Evolutionary conservation across 2,888 invertebrate genomes (phyloP).

Genomic region (Andrena chrysosceles): DNA sequence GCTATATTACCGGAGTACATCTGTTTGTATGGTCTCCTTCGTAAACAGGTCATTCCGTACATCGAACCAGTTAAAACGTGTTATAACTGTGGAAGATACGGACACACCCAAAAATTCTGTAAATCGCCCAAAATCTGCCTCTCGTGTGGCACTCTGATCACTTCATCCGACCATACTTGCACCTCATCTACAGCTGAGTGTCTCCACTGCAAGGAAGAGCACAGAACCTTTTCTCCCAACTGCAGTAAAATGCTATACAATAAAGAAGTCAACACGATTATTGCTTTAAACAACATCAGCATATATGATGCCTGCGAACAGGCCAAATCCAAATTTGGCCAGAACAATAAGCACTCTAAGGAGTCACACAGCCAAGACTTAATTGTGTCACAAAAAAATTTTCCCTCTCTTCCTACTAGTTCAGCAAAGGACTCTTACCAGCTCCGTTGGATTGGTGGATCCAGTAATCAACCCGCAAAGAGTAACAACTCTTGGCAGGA

Average conservation of each 20-base stretch:
- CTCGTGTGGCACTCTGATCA: neutral
- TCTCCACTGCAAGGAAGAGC: neutral
- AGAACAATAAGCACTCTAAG: no score
- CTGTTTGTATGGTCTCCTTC: neutral
- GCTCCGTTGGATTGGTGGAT: neutral
- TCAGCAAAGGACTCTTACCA: neutral
- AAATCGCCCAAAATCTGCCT: neutral
- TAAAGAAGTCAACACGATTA: neutral
- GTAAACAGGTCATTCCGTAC: neutral
- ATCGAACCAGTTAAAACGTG: neutral
- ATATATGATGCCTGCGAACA: neutral
- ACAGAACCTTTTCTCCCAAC: neutral
- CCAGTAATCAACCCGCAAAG: neutral
- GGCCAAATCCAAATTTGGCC: neutral
- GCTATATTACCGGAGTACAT: neutral
- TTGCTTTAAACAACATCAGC: neutral
- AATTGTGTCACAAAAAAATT: neutral
- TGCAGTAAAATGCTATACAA: neutral
- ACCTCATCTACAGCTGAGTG: neutral
- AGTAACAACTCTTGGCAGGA: neutral
- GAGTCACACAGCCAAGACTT: no score
- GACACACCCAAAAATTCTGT: neutral
- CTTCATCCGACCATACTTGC: neutral
- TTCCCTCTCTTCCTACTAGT: neutral
- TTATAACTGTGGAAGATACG: neutral